Evolutionary conservation across 2,797 vertebrate species (phyloP), one percentile per base, ranked within the genome.

Genomic region (Poeciliopsis paucimaculata): DNA sequence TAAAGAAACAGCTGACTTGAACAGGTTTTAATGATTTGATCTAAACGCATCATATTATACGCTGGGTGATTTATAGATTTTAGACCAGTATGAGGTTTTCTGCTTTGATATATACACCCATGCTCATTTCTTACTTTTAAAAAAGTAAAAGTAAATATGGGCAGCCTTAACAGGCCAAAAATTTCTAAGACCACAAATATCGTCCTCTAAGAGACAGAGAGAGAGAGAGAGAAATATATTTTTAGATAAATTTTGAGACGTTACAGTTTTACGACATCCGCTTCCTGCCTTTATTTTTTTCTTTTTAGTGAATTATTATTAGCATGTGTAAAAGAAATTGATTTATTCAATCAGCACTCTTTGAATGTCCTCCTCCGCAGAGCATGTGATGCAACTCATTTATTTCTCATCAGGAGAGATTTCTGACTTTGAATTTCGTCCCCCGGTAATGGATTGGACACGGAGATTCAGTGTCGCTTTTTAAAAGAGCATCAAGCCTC

Each of bases 391-490:
- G 95, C 94, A 96, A 96, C 96, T 96, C 92, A 96, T 97, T 96
- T 95, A 95, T 95, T 96, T 96, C 96, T 96, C 96, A 96, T 97
- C 94, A 96, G 93, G 93, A 87, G 95, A 96, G 95, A 95, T 95
- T 96, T 97, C 96, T 94, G 97, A 96, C 96, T 96, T 62, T 62
- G 60, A 62, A 31, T 36, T 62, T 62, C 31, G 96, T 96, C 89
- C 87, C 62, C 88, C 90, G 91, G 88, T 94, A 98, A 98, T 97
- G 96, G 96, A 98, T 99, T 99, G 92, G 98, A 95, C 96, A 97
- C 96, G 97, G 96, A 95, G 97, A 98, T 98, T 97, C 95, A 86
- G 91, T 98, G 97, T 97, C 97, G 90, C 95, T 84, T 93, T 92
- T 70, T 43, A 43, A 70, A 66, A 86, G 91, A 70, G 92, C 88